Conservation (phyloP, 1,140 invertebrate species). For the Tetramorium parvispinum region DNA sequence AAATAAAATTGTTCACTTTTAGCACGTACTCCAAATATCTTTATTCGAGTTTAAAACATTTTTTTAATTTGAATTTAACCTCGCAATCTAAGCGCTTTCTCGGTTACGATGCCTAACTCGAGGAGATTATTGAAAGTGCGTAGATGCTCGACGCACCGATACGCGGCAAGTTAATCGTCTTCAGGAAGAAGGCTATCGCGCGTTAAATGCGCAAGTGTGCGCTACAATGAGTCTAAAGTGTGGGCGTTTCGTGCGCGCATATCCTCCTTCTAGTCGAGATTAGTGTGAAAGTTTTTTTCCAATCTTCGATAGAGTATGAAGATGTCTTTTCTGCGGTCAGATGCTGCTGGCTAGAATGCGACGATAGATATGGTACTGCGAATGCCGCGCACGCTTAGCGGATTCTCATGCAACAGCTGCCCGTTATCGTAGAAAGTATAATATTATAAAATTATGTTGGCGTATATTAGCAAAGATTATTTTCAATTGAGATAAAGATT, state of each 20-base stretch:
- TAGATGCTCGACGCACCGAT: background rate
- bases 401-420: background rate
- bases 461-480: background rate
- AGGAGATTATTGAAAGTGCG: background rate
- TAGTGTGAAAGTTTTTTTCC: background rate
- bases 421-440: background rate
- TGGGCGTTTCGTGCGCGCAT: background rate
- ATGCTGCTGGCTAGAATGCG: background rate
- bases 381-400: background rate
- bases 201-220: slow-evolving; percentile 69
- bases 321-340: slow-evolving; percentile 21
- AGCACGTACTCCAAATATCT: background rate
- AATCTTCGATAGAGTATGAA: slow-evolving; percentile 27
- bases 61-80: background rate
- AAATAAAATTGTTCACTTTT: background rate
- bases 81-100: background rate
- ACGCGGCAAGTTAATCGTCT: slow-evolving; percentile 30
- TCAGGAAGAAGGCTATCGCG: slow-evolving; percentile 35
- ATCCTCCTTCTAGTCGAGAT: background rate
- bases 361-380: background rate
- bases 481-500: too few relatives aligned
- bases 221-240: slow-evolving; percentile 51
- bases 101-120: background rate
- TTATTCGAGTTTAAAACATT: background rate
- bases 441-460: background rate